Conservation (phyloP, 2,797 vertebrate species). For the Denticeps clupeoides region DNA sequence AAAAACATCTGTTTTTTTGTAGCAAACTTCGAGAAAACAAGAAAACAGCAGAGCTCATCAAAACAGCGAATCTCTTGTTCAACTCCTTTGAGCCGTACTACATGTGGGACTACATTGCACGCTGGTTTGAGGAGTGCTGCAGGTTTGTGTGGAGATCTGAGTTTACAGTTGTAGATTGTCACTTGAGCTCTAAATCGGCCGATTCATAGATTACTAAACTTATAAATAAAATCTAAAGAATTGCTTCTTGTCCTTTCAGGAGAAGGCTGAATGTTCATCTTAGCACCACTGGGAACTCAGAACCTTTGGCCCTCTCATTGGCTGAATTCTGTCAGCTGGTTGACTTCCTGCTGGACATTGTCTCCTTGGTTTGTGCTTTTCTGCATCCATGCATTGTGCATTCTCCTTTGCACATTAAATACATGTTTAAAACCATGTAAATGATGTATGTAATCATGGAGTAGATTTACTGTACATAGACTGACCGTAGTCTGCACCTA, state of each 20-base stretch:
- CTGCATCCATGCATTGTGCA: neutral
- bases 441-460: slow-evolving; percentile 35
- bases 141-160: slow-evolving; percentile 56
- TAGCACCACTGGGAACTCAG: slow-evolving; percentile 50
- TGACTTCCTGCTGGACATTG: slow-evolving; percentile 96
- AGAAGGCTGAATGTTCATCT: slow-evolving; percentile 66
- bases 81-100: slow-evolving; percentile 98
- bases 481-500: too few species aligned
- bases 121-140: slow-evolving; percentile 97
- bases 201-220: too few species aligned
- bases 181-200: too few species aligned
- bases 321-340: slow-evolving; percentile 91
- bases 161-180: too few species aligned
- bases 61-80: slow-evolving; percentile 96
- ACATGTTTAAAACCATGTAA: slow-evolving; percentile 1
- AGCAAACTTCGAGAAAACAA: slow-evolving; percentile 97
- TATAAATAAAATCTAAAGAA: too few species aligned
- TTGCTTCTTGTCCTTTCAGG: slow-evolving; percentile 42
- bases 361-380: slow-evolving; percentile 83
- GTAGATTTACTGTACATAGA: too few species aligned
- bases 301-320: slow-evolving; percentile 69
- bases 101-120: slow-evolving; percentile 98
- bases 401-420: neutral
- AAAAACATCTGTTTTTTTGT: slow-evolving; percentile 36
- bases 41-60: slow-evolving; percentile 93